phyloP scores from a whole-genome alignment of 2,888 invertebrate species.

The Caradrina kadenii region DNA sequence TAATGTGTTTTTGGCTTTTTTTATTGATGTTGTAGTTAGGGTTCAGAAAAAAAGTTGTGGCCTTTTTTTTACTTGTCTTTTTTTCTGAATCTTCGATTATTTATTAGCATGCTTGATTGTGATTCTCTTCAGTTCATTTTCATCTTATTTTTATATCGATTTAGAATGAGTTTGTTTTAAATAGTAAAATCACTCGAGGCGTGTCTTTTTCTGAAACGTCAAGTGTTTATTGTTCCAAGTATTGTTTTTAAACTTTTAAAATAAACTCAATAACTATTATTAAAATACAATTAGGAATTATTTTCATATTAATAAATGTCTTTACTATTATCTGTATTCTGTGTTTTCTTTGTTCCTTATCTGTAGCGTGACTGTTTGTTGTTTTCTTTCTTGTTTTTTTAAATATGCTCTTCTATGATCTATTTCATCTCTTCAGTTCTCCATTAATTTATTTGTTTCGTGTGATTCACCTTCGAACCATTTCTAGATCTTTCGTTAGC shows the following conservation, averaged over 20 bases:
- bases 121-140: constrained; percentile 43
- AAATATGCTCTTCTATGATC: constrained; percentile 17
- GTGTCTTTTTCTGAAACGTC: not conserved
- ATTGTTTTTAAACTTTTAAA: constrained; percentile 26
- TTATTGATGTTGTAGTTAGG: constrained; percentile 64
- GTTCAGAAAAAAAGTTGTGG: constrained; percentile 40
- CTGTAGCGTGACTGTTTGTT: constrained; percentile 44
- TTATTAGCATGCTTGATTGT: constrained; percentile 45
- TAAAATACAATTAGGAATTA: constrained; percentile 19
- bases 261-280: constrained; percentile 27
- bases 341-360: constrained; percentile 65
- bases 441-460: not conserved
- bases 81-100: constrained; percentile 15
- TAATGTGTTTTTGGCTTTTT: constrained; percentile 68
- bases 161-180: constrained; percentile 31
- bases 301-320: constrained; percentile 60
- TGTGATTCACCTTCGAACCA: not conserved
- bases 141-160: constrained; percentile 29
- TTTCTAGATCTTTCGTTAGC: constrained; percentile 15
- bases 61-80: not conserved
- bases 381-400: constrained; percentile 31
- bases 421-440: not conserved
- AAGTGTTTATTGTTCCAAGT: not conserved
- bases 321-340: constrained; percentile 51
- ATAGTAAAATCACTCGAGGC: not conserved